Evolutionary conservation across 1,140 invertebrate species (phyloP).

Genomic region (Dufourea novaeangliae): DNA sequence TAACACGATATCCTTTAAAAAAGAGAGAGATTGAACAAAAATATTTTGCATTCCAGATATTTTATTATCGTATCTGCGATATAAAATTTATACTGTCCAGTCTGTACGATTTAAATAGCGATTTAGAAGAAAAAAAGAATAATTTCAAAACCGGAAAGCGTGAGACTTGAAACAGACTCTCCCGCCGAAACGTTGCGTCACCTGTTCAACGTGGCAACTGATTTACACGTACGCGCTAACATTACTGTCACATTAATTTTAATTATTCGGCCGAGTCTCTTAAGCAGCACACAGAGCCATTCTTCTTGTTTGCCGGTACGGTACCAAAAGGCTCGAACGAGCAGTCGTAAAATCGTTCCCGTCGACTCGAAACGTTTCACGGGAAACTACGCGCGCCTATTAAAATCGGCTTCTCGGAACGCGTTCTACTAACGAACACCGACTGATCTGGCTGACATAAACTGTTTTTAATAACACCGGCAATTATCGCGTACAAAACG

Average conservation of each 20-base stretch:
- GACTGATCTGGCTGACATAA: constrained; percentile 61
- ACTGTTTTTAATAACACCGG: constrained; percentile 64
- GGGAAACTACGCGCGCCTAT: constrained; percentile 60
- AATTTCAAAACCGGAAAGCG: not conserved
- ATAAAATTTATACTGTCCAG: not conserved
- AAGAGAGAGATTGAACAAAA: not conserved
- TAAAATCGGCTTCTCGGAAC: constrained; percentile 63
- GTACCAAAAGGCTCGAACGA: constrained; percentile 56
- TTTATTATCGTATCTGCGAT: not conserved
- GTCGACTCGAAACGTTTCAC: constrained; percentile 53
- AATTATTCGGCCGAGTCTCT: constrained; percentile 59
- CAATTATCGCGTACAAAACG: constrained; percentile 57
- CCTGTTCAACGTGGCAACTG: constrained; percentile 7
- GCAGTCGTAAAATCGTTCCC: constrained; percentile 62
- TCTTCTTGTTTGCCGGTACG: constrained; percentile 54
- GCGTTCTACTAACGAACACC: constrained; percentile 62
- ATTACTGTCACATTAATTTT: constrained; percentile 61
- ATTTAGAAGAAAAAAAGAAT: not conserved
- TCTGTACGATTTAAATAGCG: not conserved
- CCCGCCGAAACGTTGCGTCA: constrained; percentile 9
- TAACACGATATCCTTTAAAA: too few species aligned
- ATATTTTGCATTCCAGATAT: not conserved
- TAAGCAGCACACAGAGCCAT: constrained; percentile 43
- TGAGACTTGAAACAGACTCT: not conserved
- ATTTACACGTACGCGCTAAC: constrained; percentile 41